Evolutionary conservation across 2,888 invertebrate genomes (phyloP).

Genomic region (Cryptocephalus moraei): DNA sequence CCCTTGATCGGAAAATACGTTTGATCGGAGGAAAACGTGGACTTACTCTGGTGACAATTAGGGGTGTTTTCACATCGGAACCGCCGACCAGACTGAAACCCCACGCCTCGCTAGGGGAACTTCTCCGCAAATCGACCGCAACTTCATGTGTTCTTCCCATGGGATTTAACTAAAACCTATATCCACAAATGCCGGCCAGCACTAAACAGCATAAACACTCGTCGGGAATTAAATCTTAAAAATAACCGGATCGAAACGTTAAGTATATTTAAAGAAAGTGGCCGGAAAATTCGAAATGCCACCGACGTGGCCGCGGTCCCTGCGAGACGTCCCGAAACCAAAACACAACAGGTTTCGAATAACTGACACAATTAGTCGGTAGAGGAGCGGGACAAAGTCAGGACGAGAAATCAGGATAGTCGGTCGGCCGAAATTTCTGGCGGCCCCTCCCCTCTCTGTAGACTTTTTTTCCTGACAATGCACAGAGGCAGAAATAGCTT

Average conservation of each 20-base stretch:
- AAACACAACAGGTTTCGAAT: conserved; percentile 27
- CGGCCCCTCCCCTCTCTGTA: conserved; percentile 9
- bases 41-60: conserved; percentile 81
- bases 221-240: conserved; percentile 16
- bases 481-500: conserved; percentile 21
- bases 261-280: conserved; percentile 13
- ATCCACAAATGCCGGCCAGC: conserved; percentile 6
- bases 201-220: conserved; percentile 14
- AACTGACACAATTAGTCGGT: conserved; percentile 17
- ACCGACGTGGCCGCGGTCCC: conserved; percentile 1
- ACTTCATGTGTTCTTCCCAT: conserved; percentile 66
- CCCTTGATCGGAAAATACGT: background rate
- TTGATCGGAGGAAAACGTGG: background rate
- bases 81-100: conserved; percentile 82
- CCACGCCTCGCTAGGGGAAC: conserved; percentile 65
- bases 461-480: conserved; percentile 14
- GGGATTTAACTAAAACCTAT: conserved; percentile 11
- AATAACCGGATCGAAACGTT: conserved; percentile 14
- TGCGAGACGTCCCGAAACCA: conserved; percentile 2
- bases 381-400: conserved; percentile 3
- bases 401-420: conserved; percentile 19
- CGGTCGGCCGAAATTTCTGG: conserved; percentile 10
- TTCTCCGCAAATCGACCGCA: conserved; percentile 62
- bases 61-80: conserved; percentile 73
- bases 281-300: conserved; percentile 6